Evolutionary conservation across 2,797 vertebrate species (phyloP).

Genomic region (Masticophis lateralis): DNA sequence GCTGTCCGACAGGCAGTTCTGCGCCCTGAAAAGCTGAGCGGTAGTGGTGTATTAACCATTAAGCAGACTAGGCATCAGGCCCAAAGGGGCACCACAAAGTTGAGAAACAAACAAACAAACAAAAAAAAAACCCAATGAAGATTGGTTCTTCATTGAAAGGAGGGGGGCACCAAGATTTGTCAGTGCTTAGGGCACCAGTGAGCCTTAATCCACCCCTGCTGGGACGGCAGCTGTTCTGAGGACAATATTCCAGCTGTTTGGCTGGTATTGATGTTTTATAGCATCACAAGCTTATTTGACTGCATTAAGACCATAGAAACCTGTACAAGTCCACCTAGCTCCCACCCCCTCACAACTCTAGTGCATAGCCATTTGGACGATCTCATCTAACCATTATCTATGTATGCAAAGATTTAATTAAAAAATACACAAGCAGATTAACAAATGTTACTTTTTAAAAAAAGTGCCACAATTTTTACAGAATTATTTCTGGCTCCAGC

Average conservation of each 20-base stretch:
- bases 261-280: neutral
- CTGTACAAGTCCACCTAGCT: neutral
- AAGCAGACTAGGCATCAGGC: too few species aligned
- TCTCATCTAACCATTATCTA: neutral
- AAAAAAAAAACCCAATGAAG: too few species aligned
- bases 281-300: neutral
- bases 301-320: neutral
- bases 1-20: neutral
- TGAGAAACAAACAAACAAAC: too few species aligned
- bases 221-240: neutral
- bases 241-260: neutral
- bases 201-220: too few species aligned
- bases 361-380: neutral
- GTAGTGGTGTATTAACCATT: too few species aligned
- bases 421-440: constrained; percentile 42
- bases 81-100: too few species aligned
- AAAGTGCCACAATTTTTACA: constrained; percentile 59
- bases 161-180: too few species aligned
- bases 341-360: neutral
- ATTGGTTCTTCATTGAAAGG: too few species aligned
- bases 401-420: neutral
- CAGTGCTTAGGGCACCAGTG: too few species aligned
- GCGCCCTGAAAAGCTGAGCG: neutral
- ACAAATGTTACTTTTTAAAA: constrained; percentile 55
- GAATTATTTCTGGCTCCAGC: constrained; percentile 38